These are phyloP conservation scores for Chelonus formosanus DNA, from an alignment of 2,888 invertebrate species.

Conservation along the genomic window DNA sequence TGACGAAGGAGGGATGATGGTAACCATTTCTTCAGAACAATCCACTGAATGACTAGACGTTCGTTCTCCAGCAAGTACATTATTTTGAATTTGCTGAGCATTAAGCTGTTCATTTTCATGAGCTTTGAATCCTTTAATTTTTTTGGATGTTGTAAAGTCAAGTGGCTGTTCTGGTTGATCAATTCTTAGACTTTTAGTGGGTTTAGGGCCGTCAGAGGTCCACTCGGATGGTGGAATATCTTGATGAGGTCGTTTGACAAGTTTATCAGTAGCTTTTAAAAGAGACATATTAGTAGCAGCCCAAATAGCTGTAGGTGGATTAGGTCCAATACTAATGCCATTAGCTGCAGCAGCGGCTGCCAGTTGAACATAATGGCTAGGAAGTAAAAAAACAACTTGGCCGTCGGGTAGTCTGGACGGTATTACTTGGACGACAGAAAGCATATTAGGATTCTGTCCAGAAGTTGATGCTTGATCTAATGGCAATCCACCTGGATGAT, in stretches of 20 bases:
- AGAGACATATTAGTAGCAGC: slow-evolving; percentile 63
- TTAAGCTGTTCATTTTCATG: slow-evolving; percentile 26
- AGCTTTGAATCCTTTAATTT: slow-evolving; percentile 48
- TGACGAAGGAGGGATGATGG: slow-evolving; percentile 47
- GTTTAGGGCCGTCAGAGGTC: slow-evolving; percentile 49
- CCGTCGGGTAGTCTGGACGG: slow-evolving; percentile 70
- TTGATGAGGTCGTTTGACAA: slow-evolving; percentile 59
- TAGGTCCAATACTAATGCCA: slow-evolving; percentile 62
- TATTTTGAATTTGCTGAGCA: slow-evolving; percentile 20
- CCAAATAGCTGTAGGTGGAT: slow-evolving; percentile 63
- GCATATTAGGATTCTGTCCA: slow-evolving; percentile 60
- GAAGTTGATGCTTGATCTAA: slow-evolving; percentile 51
- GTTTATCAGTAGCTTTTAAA: slow-evolving; percentile 60
- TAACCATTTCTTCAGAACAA: slow-evolving; percentile 41
- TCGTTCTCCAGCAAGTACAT: slow-evolving; percentile 44
- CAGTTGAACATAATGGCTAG: slow-evolving; percentile 71
- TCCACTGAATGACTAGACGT: slow-evolving; percentile 51
- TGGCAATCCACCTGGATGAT: slow-evolving; percentile 46
- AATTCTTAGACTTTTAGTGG: slow-evolving; percentile 50
- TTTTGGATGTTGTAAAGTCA: slow-evolving; percentile 61
- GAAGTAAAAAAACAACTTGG: slow-evolving; percentile 71
- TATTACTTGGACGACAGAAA: slow-evolving; percentile 66
- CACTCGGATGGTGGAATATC: slow-evolving; percentile 51
- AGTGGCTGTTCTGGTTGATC: slow-evolving; percentile 59
- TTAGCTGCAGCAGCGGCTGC: slow-evolving; percentile 67